These are phyloP conservation scores for Philotrypesis tridentata DNA, from an alignment of 1,140 invertebrate genomes.

Conservation along the genomic window DNA sequence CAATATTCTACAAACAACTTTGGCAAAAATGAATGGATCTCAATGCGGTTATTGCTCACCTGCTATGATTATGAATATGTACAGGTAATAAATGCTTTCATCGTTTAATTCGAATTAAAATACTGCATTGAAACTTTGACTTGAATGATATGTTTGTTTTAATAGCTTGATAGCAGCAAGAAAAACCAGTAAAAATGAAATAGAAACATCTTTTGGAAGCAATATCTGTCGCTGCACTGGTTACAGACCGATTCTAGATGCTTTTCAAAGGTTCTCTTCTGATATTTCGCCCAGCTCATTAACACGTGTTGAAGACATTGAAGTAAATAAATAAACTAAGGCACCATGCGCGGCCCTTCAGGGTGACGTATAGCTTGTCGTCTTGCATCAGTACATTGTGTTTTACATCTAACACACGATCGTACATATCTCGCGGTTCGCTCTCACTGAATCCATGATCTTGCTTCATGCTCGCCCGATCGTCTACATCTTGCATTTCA, in stretches of 20 bases:
- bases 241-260: constrained; percentile 88
- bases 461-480: no score
- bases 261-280: constrained; percentile 83
- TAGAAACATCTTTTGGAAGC: constrained; percentile 85
- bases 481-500: no score
- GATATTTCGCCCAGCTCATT: constrained; percentile 74
- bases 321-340: constrained; percentile 67
- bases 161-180: not conserved
- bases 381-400: no score
- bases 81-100: constrained; percentile 74
- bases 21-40: constrained; percentile 83
- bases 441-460: no score
- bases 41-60: constrained; percentile 89
- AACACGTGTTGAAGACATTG: constrained; percentile 76
- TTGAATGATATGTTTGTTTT: not conserved
- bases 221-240: constrained; percentile 92
- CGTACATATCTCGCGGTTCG: no score
- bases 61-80: constrained; percentile 91
- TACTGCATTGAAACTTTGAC: not conserved
- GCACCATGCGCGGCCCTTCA: no score
- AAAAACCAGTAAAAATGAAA: constrained; percentile 69
- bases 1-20: constrained; percentile 79
- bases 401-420: no score
- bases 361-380: no score
- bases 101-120: not conserved